Conservation (phyloP, 35 echinoderm and acorn worm genomes). For the Heliocidaris tuberculata region DNA sequence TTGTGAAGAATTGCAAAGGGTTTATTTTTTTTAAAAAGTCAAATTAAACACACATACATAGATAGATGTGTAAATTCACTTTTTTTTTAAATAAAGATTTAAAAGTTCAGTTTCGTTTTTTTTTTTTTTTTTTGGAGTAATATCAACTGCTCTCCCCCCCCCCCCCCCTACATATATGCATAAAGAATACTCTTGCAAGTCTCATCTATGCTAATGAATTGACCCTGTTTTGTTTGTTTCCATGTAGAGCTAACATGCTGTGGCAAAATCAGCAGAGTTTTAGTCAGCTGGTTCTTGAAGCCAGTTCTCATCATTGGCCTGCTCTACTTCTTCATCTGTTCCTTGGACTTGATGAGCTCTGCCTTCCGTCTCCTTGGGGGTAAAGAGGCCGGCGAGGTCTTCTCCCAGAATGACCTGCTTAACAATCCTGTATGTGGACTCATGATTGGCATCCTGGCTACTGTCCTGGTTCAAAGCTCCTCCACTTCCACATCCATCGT, state of each 20-base stretch:
- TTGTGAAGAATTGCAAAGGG: too few relatives aligned
- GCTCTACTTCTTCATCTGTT: slow-evolving; percentile 96
- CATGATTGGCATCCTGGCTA: slow-evolving; percentile 95
- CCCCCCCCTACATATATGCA: too few relatives aligned
- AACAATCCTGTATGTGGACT: slow-evolving; percentile 95
- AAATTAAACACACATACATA: too few relatives aligned
- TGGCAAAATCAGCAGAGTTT: slow-evolving; percentile 69
- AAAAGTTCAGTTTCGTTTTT: too few relatives aligned
- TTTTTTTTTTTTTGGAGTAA: too few relatives aligned
- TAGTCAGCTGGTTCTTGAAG: slow-evolving; percentile 70
- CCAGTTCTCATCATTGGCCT: slow-evolving; percentile 58
- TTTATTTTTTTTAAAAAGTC: too few relatives aligned
- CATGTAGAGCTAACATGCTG: slow-evolving; percentile 59
- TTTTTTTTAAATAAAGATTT: too few relatives aligned
- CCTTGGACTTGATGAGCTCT: slow-evolving; percentile 92
- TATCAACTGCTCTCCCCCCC: too few relatives aligned
- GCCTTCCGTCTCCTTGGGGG: slow-evolving; percentile 96
- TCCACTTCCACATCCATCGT: slow-evolving; percentile 97
- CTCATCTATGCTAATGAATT: not conserved
- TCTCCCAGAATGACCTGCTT: slow-evolving; percentile 70
- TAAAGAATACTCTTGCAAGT: too few relatives aligned
- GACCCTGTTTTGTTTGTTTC: not conserved
- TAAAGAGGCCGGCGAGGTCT: slow-evolving; percentile 88
- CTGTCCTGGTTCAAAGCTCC: slow-evolving; percentile 95
- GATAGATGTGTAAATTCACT: too few relatives aligned